phyloP scores from a whole-genome alignment of 2,888 invertebrate genomes.

The Drosophila helvetica region DNA sequence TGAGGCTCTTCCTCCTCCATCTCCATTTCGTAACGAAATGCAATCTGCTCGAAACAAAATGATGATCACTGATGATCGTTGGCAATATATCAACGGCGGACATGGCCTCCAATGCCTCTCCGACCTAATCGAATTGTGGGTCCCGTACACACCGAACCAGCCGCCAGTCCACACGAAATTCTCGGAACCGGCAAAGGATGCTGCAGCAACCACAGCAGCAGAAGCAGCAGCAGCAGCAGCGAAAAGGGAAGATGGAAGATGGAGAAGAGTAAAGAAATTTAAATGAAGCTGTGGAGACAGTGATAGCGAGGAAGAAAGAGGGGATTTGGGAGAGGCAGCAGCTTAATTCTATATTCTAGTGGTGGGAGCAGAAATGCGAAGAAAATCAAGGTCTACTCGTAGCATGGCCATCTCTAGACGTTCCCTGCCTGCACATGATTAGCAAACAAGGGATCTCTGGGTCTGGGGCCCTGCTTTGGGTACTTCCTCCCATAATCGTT shows the following conservation, averaged over 20 bases:
- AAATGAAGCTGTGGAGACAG: constrained; percentile 69
- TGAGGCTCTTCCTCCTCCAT: constrained; percentile 14
- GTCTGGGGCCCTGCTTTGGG: constrained; percentile 11
- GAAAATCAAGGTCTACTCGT: neutral
- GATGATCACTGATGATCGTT: constrained; percentile 79
- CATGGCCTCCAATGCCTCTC: constrained; percentile 43
- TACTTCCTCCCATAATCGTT: constrained; percentile 65
- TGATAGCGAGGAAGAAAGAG: constrained; percentile 2
- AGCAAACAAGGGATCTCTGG: constrained; percentile 25
- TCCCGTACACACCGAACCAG: constrained; percentile 38
- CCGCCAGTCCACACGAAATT: constrained; percentile 44
- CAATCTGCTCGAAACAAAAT: constrained; percentile 72
- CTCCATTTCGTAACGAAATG: constrained; percentile 58
- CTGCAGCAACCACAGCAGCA: neutral
- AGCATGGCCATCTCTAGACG: neutral
- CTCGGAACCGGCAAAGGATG: constrained; percentile 62
- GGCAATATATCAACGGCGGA: constrained; percentile 76
- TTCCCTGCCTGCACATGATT: constrained; percentile 46
- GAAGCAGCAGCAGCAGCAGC: neutral
- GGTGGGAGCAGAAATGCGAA: neutral
- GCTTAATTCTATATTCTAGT: constrained; percentile 26
- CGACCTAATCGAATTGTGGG: constrained; percentile 67
- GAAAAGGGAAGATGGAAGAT: constrained; percentile 9
- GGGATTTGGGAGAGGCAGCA: neutral
- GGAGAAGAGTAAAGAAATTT: constrained; percentile 55